Evolutionary conservation across 2,113 vertebrate species (phyloP).

Genomic region (Epinephelus moara): DNA sequence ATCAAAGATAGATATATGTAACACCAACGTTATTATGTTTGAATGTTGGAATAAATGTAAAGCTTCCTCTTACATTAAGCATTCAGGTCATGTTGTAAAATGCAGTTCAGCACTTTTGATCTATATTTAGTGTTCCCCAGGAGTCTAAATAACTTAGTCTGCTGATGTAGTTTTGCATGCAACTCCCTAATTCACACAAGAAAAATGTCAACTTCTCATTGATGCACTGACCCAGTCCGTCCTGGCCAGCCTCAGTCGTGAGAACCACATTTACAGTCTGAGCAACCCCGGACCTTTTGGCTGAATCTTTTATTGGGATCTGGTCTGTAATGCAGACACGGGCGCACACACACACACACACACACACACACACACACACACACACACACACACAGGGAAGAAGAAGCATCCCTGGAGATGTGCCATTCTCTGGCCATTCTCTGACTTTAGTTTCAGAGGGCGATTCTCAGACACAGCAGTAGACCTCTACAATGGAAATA

Average conservation of each 20-base stretch:
- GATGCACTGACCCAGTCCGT: conserved; percentile 56
- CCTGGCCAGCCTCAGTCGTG: conserved; percentile 58
- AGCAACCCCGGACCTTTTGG: conserved; percentile 72
- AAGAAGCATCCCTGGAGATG: conserved; percentile 67
- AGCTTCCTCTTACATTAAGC: not conserved
- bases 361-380: conserved; percentile 22
- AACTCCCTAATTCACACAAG: conserved; percentile 51
- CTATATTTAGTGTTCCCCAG: conserved; percentile 29
- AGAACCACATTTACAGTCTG: conserved; percentile 72
- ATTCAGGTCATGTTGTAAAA: not conserved
- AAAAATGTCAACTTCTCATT: conserved; percentile 66
- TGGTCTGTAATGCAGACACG: conserved; percentile 46
- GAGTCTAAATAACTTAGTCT: conserved; percentile 29
- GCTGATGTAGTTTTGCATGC: conserved; percentile 20
- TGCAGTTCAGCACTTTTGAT: not conserved
- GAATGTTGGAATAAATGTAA: not conserved
- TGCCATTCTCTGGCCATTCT: conserved; percentile 41
- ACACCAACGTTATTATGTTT: not conserved
- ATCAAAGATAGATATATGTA: not conserved
- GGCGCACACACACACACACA: not conserved
- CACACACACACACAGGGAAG: conserved; percentile 15
- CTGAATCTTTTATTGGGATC: conserved; percentile 73
- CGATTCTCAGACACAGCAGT: conserved; percentile 70
- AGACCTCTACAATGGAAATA: conserved; percentile 55
- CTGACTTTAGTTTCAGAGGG: conserved; percentile 49